phyloP scores from a whole-genome alignment of 2,113 vertebrate genomes.

The Cranoglanis bouderius region DNA sequence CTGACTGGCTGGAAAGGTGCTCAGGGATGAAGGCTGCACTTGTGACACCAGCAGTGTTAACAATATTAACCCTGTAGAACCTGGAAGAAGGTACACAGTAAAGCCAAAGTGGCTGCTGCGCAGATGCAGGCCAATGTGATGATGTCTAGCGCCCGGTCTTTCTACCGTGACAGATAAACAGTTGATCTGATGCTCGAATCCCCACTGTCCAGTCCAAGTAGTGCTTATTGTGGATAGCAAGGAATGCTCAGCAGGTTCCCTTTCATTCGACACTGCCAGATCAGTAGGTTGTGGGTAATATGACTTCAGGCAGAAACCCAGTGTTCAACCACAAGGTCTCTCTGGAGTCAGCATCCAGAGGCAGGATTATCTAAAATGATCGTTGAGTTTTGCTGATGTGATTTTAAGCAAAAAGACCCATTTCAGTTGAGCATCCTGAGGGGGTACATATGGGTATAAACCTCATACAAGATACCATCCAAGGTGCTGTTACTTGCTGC shows the following conservation, averaged over 20 bases:
- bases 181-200: not conserved
- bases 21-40: not conserved
- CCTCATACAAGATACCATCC: not conserved
- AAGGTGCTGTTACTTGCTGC: not conserved
- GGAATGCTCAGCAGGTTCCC: not conserved
- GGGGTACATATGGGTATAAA: not conserved
- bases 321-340: not conserved
- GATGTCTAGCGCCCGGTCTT: not conserved
- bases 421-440: not conserved
- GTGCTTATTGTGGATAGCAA: not conserved
- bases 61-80: not conserved
- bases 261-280: not conserved
- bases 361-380: not conserved
- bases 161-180: not conserved
- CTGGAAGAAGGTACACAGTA: not conserved
- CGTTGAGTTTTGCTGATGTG: not conserved
- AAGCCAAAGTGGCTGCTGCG: not conserved
- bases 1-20: not conserved
- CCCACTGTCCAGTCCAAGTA: not conserved
- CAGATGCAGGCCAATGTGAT: not conserved
- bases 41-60: not conserved
- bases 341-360: not conserved
- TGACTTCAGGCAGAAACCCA: not conserved
- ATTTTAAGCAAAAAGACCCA: not conserved
- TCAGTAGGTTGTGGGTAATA: not conserved